A percentile compares a stretch with the other conserved stretches of the same genome.
These are phyloP conservation scores for Acleris sparsana DNA, from an alignment of 2,888 invertebrate species.

Conservation along the genomic window DNA sequence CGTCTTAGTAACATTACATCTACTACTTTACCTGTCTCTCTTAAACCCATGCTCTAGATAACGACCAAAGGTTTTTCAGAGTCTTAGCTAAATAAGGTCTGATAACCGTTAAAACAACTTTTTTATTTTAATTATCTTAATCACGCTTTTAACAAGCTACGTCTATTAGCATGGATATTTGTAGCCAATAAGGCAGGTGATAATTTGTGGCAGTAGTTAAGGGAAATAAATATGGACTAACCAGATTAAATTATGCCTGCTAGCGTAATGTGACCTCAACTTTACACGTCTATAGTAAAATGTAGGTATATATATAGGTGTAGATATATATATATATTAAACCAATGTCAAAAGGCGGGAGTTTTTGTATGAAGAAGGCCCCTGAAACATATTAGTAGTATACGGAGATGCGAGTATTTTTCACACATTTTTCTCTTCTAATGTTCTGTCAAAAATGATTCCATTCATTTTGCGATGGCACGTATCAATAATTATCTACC, in stretches of 20 bases:
- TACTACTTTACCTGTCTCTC: not conserved
- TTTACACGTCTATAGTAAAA: conserved; percentile 18
- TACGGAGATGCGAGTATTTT: too few species aligned
- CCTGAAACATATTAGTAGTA: too few species aligned
- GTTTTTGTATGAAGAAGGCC: too few species aligned
- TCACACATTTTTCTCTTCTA: too few species aligned
- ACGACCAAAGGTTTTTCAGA: not conserved
- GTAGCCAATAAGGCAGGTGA: conserved; percentile 45
- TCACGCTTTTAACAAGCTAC: conserved; percentile 30
- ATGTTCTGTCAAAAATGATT: too few species aligned
- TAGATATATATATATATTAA: too few species aligned
- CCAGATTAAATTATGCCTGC: conserved; percentile 31
- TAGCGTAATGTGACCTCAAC: conserved; percentile 28
- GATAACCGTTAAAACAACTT: conserved; percentile 19
- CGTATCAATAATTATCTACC: too few species aligned
- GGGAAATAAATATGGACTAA: conserved; percentile 41
- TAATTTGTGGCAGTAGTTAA: conserved; percentile 45
- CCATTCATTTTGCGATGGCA: too few species aligned
- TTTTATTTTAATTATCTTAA: conserved; percentile 35
- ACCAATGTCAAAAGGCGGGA: too few species aligned
- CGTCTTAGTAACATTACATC: not conserved
- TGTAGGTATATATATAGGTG: too few species aligned
- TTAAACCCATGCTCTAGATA: conserved; percentile 13
- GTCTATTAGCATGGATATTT: conserved; percentile 45
- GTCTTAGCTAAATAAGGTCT: conserved; percentile 15